These are phyloP conservation scores for Serranus cabrilla DNA, from an alignment of 2,797 vertebrate genomes.

Conservation along the genomic window DNA sequence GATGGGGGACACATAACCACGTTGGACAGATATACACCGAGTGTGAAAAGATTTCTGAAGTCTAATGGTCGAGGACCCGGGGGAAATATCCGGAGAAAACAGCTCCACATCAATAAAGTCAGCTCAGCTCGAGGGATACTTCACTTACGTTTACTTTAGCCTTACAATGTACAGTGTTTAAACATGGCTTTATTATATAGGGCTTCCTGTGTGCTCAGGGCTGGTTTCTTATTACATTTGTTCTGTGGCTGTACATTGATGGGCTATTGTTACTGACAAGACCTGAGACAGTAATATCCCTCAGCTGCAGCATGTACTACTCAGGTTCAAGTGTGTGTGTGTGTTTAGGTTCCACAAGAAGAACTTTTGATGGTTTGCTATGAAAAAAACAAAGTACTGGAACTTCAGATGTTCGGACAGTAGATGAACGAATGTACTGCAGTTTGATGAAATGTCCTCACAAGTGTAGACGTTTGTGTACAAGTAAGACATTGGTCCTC, in stretches of 20 bases:
- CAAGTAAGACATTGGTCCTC: constrained; percentile 65
- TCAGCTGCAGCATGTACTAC: constrained; percentile 9
- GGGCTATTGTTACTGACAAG: constrained; percentile 22
- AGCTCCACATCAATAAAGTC: constrained; percentile 50
- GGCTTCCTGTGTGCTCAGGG: constrained; percentile 27
- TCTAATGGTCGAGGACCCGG: constrained; percentile 37
- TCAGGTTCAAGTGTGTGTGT: neutral
- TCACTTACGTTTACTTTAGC: constrained; percentile 25
- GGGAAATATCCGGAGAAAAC: constrained; percentile 60
- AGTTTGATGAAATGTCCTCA: constrained; percentile 55
- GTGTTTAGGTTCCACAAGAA: neutral
- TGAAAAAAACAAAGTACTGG: constrained; percentile 16
- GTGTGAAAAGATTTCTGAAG: constrained; percentile 41
- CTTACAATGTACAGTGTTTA: constrained; percentile 21
- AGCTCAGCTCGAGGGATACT: constrained; percentile 19
- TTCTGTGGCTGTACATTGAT: constrained; percentile 12
- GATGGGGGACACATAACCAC: constrained; percentile 73
- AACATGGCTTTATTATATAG: constrained; percentile 8
- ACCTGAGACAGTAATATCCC: constrained; percentile 11
- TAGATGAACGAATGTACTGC: constrained; percentile 38
- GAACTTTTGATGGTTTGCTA: constrained; percentile 4
- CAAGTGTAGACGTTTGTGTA: constrained; percentile 48
- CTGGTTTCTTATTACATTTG: constrained; percentile 39
- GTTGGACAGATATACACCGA: constrained; percentile 65
- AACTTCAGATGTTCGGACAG: constrained; percentile 8